These are phyloP conservation scores for Odocoileus virginianus DNA, from an alignment of 2,113 vertebrate species.

Conservation along the genomic window DNA sequence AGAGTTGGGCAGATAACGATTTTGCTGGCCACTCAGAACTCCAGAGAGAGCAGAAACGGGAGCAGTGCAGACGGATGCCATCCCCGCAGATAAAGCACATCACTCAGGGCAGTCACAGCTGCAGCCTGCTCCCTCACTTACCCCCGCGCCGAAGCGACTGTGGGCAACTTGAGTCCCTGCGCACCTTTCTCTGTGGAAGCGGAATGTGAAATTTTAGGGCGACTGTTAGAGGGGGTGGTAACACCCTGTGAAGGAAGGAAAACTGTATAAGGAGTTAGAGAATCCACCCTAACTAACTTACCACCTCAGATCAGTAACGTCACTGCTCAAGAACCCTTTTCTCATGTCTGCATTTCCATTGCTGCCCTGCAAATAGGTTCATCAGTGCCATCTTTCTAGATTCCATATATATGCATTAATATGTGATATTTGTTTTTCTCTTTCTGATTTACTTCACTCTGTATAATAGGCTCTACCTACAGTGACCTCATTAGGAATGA, in stretches of 20 bases:
- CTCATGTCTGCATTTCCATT: not conserved
- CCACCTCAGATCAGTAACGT: not conserved
- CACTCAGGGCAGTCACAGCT: constrained; percentile 5
- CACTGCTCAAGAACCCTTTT: not conserved
- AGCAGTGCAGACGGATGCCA: constrained; percentile 33
- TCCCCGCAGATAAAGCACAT: constrained; percentile 17
- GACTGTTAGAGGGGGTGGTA: not conserved
- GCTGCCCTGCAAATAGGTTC: not conserved
- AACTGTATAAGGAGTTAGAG: not conserved
- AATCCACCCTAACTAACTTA: not conserved
- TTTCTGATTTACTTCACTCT: not conserved
- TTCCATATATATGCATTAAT: not conserved
- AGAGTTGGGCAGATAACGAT: not conserved
- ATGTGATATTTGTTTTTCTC: not conserved
- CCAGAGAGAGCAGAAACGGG: not conserved
- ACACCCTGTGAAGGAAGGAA: not conserved
- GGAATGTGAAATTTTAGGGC: not conserved
- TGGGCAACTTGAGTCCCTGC: not conserved
- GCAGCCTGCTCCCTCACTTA: constrained; percentile 13
- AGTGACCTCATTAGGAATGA: not conserved
- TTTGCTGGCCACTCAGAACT: constrained; percentile 30
- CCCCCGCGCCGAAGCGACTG: not conserved
- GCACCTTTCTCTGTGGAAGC: not conserved
- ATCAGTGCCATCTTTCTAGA: not conserved
- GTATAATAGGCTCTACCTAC: not conserved